Percentiles rank a stretch among this genome's conserved stretches.
Evolutionary conservation across 2,888 invertebrate species (phyloP).

Genomic region (Pandemis heparana): DNA sequence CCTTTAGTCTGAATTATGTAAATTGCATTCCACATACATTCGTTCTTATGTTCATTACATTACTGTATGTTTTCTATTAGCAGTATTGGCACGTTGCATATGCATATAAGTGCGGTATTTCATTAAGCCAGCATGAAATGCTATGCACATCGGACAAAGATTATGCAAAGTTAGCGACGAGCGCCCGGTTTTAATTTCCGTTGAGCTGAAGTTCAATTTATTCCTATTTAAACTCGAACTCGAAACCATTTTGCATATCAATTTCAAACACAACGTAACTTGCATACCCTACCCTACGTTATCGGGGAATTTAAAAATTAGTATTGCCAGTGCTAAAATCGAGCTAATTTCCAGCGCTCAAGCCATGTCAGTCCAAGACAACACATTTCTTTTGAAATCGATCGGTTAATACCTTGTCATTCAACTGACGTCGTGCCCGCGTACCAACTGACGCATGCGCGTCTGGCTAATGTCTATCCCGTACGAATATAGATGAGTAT

Average conservation of each 20-base stretch:
- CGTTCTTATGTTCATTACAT: conserved; percentile 39
- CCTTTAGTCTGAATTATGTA: conserved; percentile 43
- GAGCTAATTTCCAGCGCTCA: conserved; percentile 35
- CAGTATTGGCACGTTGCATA: conserved; percentile 38
- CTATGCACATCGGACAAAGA: conserved; percentile 33
- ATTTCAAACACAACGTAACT: neutral
- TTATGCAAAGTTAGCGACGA: conserved; percentile 30
- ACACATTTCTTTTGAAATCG: conserved; percentile 79
- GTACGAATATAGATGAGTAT: conserved; percentile 77
- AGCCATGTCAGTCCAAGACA: conserved; percentile 50
- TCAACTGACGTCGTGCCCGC: conserved; percentile 77
- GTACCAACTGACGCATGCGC: conserved; percentile 81
- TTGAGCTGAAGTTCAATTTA: conserved; percentile 16
- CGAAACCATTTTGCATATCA: conserved; percentile 3
- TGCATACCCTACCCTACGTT: neutral
- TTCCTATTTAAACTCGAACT: conserved; percentile 7
- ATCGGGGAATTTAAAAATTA: neutral
- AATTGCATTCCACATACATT: conserved; percentile 40
- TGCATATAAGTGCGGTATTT: conserved; percentile 42
- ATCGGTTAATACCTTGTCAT: conserved; percentile 81
- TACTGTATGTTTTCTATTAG: conserved; percentile 41
- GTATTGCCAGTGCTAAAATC: conserved; percentile 25
- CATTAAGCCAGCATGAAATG: conserved; percentile 35
- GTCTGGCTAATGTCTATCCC: conserved; percentile 82
- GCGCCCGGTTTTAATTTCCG: conserved; percentile 24